These are phyloP conservation scores for Epinephelus moara DNA, from an alignment of 2,113 vertebrate species.

Conservation along the genomic window DNA sequence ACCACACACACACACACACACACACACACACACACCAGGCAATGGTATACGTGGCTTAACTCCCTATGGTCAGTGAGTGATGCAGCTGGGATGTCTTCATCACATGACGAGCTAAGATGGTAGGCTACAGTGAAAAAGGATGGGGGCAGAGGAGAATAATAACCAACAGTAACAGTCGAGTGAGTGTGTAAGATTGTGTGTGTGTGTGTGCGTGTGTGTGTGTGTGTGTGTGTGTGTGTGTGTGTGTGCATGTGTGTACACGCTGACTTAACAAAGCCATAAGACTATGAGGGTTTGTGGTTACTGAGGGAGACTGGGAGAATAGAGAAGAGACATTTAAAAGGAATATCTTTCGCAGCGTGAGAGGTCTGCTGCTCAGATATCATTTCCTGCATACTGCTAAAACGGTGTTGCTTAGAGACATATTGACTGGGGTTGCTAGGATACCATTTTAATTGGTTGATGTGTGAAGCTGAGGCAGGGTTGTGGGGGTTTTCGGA, in stretches of 20 bases:
- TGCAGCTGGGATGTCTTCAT: slow-evolving; percentile 28
- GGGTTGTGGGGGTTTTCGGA: slow-evolving; percentile 48
- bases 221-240: not conserved
- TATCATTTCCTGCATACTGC: slow-evolving; percentile 53
- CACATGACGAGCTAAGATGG: not conserved
- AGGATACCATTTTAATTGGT: slow-evolving; percentile 76
- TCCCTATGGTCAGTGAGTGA: slow-evolving; percentile 1
- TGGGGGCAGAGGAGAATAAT: not conserved
- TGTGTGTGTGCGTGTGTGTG: not conserved
- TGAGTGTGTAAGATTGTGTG: not conserved
- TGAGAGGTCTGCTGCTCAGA: slow-evolving; percentile 27
- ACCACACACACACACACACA: slow-evolving; percentile 10
- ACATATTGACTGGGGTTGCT: slow-evolving; percentile 75
- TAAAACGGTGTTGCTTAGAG: slow-evolving; percentile 70
- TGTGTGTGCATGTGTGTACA: not conserved
- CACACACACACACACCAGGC: not conserved
- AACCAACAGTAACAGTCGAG: not conserved
- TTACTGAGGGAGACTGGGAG: slow-evolving; percentile 4
- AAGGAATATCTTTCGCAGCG: slow-evolving; percentile 8
- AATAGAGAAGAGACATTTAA: slow-evolving; percentile 9
- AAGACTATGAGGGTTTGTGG: slow-evolving; percentile 4
- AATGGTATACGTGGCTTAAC: not conserved
- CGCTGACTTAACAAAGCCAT: not conserved
- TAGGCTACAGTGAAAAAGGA: not conserved
- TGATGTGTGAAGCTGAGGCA: slow-evolving; percentile 60